Conservation (phyloP, 2,888 invertebrate genomes). For the Aphrophora alni region DNA sequence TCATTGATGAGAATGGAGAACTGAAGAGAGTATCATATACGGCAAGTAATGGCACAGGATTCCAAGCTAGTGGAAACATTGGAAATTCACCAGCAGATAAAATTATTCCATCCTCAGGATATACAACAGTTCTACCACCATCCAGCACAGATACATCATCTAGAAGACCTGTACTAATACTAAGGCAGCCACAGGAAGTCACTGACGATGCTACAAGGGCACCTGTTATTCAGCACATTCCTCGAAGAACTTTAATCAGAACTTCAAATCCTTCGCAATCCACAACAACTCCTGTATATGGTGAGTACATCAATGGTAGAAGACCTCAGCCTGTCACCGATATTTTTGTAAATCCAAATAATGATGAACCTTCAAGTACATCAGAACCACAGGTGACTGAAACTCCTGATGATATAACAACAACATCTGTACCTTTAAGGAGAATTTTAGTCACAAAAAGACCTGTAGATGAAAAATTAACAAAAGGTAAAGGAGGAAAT, state of each 20-base stretch:
- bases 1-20: constrained; percentile 77
- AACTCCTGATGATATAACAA: constrained; percentile 24
- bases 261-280: constrained; percentile 15
- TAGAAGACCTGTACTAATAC: constrained; percentile 46
- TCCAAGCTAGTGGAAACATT: constrained; percentile 42
- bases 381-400: constrained; percentile 27
- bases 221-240: constrained; percentile 50
- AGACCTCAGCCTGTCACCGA: constrained; percentile 22
- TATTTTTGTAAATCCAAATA: constrained; percentile 10
- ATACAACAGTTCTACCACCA: not conserved
- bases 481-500: constrained; percentile 36
- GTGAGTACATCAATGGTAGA: constrained; percentile 41
- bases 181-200: constrained; percentile 43
- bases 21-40: constrained; percentile 81
- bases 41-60: constrained; percentile 61
- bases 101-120: not conserved
- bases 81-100: not conserved
- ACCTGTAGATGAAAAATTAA: constrained; percentile 43
- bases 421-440: constrained; percentile 40
- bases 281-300: constrained; percentile 41
- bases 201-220: constrained; percentile 36
- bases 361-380: constrained; percentile 6
- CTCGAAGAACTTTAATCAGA: constrained; percentile 36
- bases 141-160: constrained; percentile 34
- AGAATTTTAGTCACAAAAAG: constrained; percentile 49